Conservation (phyloP, 2,888 invertebrate genomes). For the Deladenus siricidicola region DNA sequence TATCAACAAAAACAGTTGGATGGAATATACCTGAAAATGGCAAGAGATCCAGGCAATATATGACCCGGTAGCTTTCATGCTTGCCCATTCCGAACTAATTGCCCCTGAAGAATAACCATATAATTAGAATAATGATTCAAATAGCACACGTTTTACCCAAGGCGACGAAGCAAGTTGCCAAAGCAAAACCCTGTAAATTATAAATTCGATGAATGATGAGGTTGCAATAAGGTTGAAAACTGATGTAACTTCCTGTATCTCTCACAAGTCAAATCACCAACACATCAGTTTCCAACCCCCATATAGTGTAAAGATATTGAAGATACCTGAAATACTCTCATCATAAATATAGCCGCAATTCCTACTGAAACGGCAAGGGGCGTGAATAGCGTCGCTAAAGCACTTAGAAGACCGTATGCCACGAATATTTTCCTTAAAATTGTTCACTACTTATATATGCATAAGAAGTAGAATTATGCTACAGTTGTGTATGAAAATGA, state of each 20-base stretch:
- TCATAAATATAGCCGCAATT: slow-evolving; percentile 20
- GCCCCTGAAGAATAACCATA: neutral
- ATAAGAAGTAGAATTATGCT: neutral
- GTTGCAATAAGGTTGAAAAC: too few species aligned
- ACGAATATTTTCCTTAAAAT: slow-evolving; percentile 26
- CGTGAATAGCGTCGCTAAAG: slow-evolving; percentile 24
- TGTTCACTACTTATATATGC: neutral
- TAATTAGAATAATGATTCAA: neutral
- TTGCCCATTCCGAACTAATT: slow-evolving; percentile 14
- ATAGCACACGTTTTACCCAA: neutral
- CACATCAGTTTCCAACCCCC: too few species aligned
- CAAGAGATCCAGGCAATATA: slow-evolving; percentile 16
- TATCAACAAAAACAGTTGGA: too few species aligned
- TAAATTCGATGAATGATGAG: too few species aligned
- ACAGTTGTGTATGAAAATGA: too few species aligned
- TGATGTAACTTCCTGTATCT: too few species aligned
- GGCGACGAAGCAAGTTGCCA: slow-evolving; percentile 3
- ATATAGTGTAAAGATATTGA: too few species aligned
- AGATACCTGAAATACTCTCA: slow-evolving; percentile 25
- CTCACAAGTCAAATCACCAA: too few species aligned
- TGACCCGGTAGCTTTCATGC: slow-evolving; percentile 13
- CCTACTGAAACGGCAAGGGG: slow-evolving; percentile 24
- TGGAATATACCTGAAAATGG: slow-evolving; percentile 12
- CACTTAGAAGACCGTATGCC: slow-evolving; percentile 25
- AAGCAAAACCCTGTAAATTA: too few species aligned